Base-by-base conservation (phyloP, 2,888 invertebrate genomes). In the Polylopha cassiicola region DNA sequence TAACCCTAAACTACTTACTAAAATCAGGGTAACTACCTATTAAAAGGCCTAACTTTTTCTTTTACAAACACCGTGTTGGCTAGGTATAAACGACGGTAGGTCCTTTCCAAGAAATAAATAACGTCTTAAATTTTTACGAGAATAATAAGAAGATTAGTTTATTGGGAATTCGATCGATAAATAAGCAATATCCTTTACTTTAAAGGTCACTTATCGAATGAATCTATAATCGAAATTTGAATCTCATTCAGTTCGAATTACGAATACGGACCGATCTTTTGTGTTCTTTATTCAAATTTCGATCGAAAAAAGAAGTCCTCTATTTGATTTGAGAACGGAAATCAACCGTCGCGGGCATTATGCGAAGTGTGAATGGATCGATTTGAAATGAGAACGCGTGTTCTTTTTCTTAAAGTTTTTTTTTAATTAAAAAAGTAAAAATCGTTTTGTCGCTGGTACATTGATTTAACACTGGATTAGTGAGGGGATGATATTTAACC, bases 291-390 rank as follows among this genome's bases (percentile, higher is more conserved):
- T 73, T 75, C 71, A 73, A 61, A 61, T 51, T 57, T 59, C 54
- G 54, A 55, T 62, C 65, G 53, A 65, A 64, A 75, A 73, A 72
- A 65, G 71, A 72, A 74, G 70, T 60, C 59, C 72, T 68, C 72
- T 70, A 71, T 81, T 77, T 75, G 77, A 82, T 77, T 81, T 73
- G 73, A 73, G 81, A 82, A 74, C 85, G 84, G 84, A 84, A 85
- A 82, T 79, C 77, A 82, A 78, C 80, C 81, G 84, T 79, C 84
- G 69, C 63, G 66, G 58, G 57, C 67, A 69, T 73, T 78, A 81
- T 79, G 71, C 71, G 53, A 84, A 84, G 84, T 85, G 84, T 84
- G 82, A 84, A 79, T 73, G 76, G 76, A 82, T 84, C 77, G 84
- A 84, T 84, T 80, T 72, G 70, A 66, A 72, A 60, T 69, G 62